These are phyloP conservation scores for Patiria miniata DNA, from an alignment of 35 echinoderm and acorn worm species.

Conservation along the genomic window DNA sequence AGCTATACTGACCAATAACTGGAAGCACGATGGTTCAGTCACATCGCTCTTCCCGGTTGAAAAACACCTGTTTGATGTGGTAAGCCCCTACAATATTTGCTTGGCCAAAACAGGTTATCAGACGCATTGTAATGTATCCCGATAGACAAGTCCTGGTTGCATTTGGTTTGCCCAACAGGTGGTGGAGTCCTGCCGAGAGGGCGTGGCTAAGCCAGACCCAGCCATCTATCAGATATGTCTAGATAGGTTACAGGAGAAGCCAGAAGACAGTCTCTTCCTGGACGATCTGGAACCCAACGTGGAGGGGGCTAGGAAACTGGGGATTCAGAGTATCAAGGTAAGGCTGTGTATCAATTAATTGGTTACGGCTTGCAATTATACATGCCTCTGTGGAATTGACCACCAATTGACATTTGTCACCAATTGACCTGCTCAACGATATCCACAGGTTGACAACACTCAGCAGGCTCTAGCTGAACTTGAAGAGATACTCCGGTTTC, in stretches of 20 bases:
- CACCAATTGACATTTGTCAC: too few species aligned
- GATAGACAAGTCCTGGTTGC: too few species aligned
- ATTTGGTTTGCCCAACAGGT: constrained; percentile 56
- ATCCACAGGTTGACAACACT: constrained; percentile 64
- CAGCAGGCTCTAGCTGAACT: constrained; percentile 72
- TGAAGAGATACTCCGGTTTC: constrained; percentile 32
- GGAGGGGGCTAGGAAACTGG: constrained; percentile 67
- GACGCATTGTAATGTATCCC: not conserved
- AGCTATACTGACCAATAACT: constrained; percentile 93
- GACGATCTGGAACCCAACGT: constrained; percentile 84
- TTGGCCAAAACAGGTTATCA: not conserved
- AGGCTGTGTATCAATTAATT: too few species aligned
- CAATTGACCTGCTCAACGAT: not conserved
- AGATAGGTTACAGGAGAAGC: constrained; percentile 67
- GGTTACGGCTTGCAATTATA: too few species aligned
- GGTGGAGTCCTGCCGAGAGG: constrained; percentile 75
- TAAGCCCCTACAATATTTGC: constrained; percentile 34
- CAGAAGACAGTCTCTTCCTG: constrained; percentile 83
- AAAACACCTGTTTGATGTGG: constrained; percentile 72
- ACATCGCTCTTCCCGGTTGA: constrained; percentile 63
- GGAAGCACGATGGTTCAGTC: constrained; percentile 52
- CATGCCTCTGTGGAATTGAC: too few species aligned
- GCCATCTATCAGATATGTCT: constrained; percentile 81
- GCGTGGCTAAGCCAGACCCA: constrained; percentile 76
- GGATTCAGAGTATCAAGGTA: constrained; percentile 82